These are phyloP conservation scores for Alouatta palliata DNA, from an alignment of 2,113 vertebrate species.

Conservation along the genomic window DNA sequence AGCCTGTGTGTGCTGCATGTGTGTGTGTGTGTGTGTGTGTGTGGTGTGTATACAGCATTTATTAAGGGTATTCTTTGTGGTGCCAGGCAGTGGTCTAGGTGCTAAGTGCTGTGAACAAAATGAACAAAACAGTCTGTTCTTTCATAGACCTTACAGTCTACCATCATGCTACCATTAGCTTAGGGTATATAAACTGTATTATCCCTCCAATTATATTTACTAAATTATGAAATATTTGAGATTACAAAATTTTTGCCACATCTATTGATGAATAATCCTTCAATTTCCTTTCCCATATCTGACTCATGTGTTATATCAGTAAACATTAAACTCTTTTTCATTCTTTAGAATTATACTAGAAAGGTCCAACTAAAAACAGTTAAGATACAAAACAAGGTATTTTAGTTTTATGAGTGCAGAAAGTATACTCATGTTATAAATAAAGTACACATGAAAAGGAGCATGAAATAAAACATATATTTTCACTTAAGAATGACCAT, in stretches of 20 bases:
- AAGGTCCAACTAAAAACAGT: neutral
- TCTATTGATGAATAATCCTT: neutral
- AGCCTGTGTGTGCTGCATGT: neutral
- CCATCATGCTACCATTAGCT: neutral
- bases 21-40: neutral
- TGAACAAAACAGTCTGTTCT: neutral
- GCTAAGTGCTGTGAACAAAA: neutral
- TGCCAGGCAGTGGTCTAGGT: neutral
- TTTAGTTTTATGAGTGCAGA: neutral
- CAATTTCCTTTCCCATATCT: neutral
- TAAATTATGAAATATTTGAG: constrained; percentile 30
- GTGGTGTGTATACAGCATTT: neutral
- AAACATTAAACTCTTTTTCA: neutral
- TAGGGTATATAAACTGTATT: neutral
- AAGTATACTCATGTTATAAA: neutral
- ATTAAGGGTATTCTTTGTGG: neutral
- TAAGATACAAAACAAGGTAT: constrained; percentile 23
- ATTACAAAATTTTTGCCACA: constrained; percentile 36
- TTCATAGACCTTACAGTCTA: neutral
- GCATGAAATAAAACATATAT: constrained; percentile 20
- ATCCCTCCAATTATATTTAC: neutral
- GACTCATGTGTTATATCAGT: neutral
- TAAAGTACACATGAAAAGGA: constrained; percentile 15
- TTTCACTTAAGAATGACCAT: neutral
- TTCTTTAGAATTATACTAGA: constrained; percentile 12